Base-by-base conservation (phyloP, 2,797 vertebrate species). In the Acipenser transmontanus region DNA sequence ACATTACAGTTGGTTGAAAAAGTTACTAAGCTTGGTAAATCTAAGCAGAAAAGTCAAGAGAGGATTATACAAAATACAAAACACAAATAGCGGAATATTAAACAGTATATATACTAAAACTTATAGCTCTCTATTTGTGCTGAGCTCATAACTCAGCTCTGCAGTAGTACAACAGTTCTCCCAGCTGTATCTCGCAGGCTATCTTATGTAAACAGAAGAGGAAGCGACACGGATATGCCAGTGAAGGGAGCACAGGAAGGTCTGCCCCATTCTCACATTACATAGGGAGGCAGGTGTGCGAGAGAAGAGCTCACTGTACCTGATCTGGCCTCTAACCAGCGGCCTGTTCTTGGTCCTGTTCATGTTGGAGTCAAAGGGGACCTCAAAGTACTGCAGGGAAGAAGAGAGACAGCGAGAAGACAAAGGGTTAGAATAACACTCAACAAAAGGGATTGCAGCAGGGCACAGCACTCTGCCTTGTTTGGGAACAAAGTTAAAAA, bases 301-400 rank as follows among this genome's bases (percentile, higher is more conserved):
- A n/a, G 66, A 0, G 34, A 34, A 50, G 73, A 71, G 6, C 80
- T 86, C 14, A 10, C 0, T 4, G 67, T 92, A 98, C 97, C 97
- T 99, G 91, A 99, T 95, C 78, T 98, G 97, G 77, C 97, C 95
- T 78, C 95, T 86, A 77, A 98, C 97, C 11, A 99, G 90, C 0
- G 97, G 97, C 10, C 97, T 93, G 89, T 94, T 98, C 87, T 98
- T 99, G 17, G 97, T 99, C 67, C 97, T 94, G 84, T 93, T 99
- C 97, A 99, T 99, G 82, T 99, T 99, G 63, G 97, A 97, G 85
- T 99, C 97, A 73, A 99, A 99, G 0, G 97, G 97, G 72, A 99
- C 94, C 85, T 99, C 97, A 66, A 98, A 98, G 88, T 94, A 98
- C 97, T 99, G 93, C 54, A 72, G 75, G 79, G 73, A 77, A 72